phyloP scores from a whole-genome alignment of 2,113 vertebrate species.

The Heterocephalus glaber region DNA sequence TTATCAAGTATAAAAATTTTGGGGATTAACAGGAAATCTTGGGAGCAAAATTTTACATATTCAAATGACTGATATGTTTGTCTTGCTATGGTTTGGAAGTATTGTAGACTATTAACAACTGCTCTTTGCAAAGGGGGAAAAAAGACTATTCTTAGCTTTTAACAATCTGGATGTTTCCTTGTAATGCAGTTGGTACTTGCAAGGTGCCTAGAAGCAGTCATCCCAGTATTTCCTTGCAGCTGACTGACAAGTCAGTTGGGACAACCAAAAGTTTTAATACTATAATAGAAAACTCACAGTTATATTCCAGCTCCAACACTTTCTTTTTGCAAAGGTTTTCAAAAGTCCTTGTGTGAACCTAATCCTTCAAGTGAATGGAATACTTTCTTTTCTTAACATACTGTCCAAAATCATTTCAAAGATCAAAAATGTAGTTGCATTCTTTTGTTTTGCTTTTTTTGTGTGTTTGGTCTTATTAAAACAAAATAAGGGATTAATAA shows the following conservation, averaged over 20 bases:
- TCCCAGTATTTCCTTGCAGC: background rate
- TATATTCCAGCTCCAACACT: background rate
- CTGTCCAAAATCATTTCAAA: background rate
- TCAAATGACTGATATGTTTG: background rate
- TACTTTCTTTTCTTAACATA: background rate
- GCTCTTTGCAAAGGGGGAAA: slow-evolving; percentile 5
- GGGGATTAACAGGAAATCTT: background rate
- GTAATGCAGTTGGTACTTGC: background rate
- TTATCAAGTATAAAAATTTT: background rate
- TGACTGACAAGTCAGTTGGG: background rate
- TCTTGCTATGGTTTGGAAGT: background rate
- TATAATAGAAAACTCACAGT: background rate
- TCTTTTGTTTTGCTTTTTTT: background rate
- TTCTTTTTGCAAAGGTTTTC: background rate
- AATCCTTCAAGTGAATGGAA: background rate
- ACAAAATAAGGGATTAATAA: background rate
- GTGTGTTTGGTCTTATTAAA: background rate
- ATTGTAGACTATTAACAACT: background rate
- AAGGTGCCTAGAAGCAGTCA: background rate
- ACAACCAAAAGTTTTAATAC: background rate
- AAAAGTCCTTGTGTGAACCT: background rate
- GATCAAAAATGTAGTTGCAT: background rate
- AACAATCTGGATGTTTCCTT: background rate
- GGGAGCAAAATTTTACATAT: background rate
- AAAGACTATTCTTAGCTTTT: background rate